Evolutionary conservation across 2,888 invertebrate species (phyloP), one percentile per base, ranked within the genome.

Genomic region (Luffia ferchaultella): DNA sequence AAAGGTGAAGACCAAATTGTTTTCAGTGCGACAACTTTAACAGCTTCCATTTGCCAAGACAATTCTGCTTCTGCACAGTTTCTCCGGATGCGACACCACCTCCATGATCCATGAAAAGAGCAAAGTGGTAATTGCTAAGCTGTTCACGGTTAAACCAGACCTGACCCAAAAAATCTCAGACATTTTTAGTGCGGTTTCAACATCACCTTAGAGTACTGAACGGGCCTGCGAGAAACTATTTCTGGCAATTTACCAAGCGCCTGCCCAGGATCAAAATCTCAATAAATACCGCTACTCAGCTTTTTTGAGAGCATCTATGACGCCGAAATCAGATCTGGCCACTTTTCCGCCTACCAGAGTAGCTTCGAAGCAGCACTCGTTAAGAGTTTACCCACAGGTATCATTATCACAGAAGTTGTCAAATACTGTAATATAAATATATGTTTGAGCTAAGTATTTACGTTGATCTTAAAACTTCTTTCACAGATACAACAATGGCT

Each of bases 341-440:
- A 41, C 49, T 41, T 43, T 53, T 53, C 52, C 46, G 41, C 52
- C 52, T 18, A 52, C 54, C 54, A 52, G 54, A 53, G 46, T 46
- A 53, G 52, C 50, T 53, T 52, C 46, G 44, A 53, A 52, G 48
- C 51, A 53, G 46, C 45, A 53, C 53, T 53, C 44, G 20, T 20
- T 52, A 16, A 52, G 43, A 44, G 44, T 44, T 2, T 43, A 43
- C 44, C 44, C 18, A 44, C 44, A 16, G 44, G 44, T 44, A n/a
- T n/a, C n/a, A n/a, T n/a, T n/a, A n/a, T n/a, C n/a, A n/a, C n/a
- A n/a, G n/a, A n/a, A n/a, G n/a, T n/a, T n/a, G n/a, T n/a, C n/a
- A n/a, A n/a, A n/a, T n/a, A n/a, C n/a, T n/a, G n/a, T 9, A 12
- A 40, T 9, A 40, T 40, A 9, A 9, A 7, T 40, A 40, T 40